Percentiles rank a stretch among this genome's conserved stretches.
These are phyloP conservation scores for Ectemnius continuus DNA, from an alignment of 2,888 invertebrate species.

Conservation along the genomic window DNA sequence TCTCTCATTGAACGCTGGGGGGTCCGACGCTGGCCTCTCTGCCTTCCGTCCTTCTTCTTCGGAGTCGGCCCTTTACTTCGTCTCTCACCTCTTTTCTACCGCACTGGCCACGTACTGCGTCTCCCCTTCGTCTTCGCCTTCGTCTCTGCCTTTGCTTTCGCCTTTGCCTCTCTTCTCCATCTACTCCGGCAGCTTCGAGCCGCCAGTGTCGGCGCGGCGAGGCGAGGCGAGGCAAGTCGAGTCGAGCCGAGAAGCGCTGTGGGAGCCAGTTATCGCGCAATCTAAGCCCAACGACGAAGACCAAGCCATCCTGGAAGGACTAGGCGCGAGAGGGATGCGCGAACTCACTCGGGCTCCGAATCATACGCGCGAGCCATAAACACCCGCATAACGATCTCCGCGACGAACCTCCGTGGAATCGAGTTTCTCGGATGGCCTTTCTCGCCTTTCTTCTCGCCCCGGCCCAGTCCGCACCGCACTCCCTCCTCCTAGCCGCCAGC, in stretches of 20 bases:
- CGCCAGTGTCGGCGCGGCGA: not conserved
- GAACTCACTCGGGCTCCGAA: constrained; percentile 36
- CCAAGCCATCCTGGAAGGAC: not conserved
- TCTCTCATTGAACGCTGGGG: constrained; percentile 77
- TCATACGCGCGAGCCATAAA: constrained; percentile 66
- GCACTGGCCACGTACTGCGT: not conserved
- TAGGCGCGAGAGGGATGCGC: constrained; percentile 26
- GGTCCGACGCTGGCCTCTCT: constrained; percentile 56
- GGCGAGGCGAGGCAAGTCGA: not conserved
- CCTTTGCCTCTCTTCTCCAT: constrained; percentile 5
- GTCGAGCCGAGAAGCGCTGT: constrained; percentile 33
- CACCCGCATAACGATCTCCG: constrained; percentile 69
- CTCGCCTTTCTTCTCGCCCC: not conserved
- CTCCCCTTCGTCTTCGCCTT: no score
- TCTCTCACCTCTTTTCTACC: not conserved
- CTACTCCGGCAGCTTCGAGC: not conserved
- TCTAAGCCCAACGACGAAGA: constrained; percentile 57
- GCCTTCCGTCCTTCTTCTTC: not conserved
- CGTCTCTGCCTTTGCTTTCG: not conserved
- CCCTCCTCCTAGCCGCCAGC: no score
- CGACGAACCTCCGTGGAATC: constrained; percentile 40
- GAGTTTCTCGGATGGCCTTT: constrained; percentile 6
- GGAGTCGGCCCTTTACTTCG: constrained; percentile 33
- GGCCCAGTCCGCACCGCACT: no score
- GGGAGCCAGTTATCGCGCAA: constrained; percentile 70